These are phyloP conservation scores for Mellivora capensis DNA, from an alignment of 2,113 vertebrate species.

Conservation along the genomic window DNA sequence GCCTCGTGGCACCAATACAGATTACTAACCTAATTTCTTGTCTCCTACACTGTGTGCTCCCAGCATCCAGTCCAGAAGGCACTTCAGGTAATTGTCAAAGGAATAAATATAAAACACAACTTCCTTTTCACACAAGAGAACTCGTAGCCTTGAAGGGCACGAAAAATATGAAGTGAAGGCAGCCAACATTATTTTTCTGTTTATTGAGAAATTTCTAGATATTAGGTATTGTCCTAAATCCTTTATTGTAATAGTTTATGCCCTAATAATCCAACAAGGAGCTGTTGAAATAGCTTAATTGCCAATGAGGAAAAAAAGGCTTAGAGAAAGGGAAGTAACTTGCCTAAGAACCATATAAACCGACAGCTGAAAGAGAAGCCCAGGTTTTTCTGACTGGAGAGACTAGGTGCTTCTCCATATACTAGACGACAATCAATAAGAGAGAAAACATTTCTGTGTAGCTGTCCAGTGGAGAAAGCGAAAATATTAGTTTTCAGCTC, in stretches of 20 bases:
- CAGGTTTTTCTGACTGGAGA: not conserved
- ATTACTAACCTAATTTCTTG: not conserved
- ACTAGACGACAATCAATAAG: not conserved
- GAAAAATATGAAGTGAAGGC: not conserved
- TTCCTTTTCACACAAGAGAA: conserved; percentile 25
- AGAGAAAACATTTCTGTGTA: not conserved
- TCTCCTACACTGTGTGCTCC: not conserved
- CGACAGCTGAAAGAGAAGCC: not conserved
- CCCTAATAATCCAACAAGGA: not conserved
- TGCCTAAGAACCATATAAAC: not conserved
- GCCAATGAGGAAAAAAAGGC: not conserved
- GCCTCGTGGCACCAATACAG: not conserved
- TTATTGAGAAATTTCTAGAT: not conserved
- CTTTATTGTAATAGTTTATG: conserved; percentile 10
- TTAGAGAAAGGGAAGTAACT: not conserved
- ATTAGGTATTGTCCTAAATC: not conserved
- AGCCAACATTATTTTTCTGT: not conserved
- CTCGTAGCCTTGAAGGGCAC: not conserved
- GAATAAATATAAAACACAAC: not conserved
- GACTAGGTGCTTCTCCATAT: not conserved
- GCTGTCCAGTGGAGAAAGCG: not conserved
- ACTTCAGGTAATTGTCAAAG: not conserved
- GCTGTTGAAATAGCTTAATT: not conserved
- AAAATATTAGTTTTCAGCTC: conserved; percentile 37
- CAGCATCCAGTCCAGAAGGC: not conserved